Conservation (phyloP, 2,797 vertebrate species). For the Pagetopsis macropterus region DNA sequence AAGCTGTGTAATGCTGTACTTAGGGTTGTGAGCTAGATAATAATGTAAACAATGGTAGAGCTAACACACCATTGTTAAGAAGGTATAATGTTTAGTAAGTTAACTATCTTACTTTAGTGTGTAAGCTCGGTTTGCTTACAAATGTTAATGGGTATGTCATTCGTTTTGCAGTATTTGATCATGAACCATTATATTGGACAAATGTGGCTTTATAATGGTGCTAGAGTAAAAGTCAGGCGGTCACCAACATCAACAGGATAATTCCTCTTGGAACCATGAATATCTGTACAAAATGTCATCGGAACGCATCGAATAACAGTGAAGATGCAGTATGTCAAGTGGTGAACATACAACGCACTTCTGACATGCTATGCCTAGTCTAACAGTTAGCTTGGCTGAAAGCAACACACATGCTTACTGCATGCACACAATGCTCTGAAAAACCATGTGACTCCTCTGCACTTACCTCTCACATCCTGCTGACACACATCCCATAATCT, state of each 20-base stretch:
- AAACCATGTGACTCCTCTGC: background rate
- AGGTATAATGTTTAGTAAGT: too few relatives aligned
- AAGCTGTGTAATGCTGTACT: background rate
- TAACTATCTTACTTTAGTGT: background rate
- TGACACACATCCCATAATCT: slow-evolving; percentile 14
- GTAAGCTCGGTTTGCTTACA: background rate
- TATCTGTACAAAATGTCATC: background rate
- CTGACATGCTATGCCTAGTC: too few relatives aligned
- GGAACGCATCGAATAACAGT: background rate
- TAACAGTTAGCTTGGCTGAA: background rate
- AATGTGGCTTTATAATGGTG: too few relatives aligned
- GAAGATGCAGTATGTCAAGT: background rate
- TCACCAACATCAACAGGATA: too few relatives aligned
- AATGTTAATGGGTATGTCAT: background rate
- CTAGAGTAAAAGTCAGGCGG: too few relatives aligned
- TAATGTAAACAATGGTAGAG: background rate
- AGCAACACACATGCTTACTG: background rate
- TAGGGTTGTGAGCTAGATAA: background rate
- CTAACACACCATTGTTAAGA: too few relatives aligned
- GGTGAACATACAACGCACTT: background rate
- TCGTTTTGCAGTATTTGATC: background rate
- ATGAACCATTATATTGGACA: too few relatives aligned
- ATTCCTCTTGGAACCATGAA: background rate
- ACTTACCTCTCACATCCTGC: slow-evolving; percentile 23
- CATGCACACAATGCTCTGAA: background rate